Evolutionary conservation across 2,797 vertebrate species (phyloP).

Genomic region (Crocodylus rhombifer): DNA sequence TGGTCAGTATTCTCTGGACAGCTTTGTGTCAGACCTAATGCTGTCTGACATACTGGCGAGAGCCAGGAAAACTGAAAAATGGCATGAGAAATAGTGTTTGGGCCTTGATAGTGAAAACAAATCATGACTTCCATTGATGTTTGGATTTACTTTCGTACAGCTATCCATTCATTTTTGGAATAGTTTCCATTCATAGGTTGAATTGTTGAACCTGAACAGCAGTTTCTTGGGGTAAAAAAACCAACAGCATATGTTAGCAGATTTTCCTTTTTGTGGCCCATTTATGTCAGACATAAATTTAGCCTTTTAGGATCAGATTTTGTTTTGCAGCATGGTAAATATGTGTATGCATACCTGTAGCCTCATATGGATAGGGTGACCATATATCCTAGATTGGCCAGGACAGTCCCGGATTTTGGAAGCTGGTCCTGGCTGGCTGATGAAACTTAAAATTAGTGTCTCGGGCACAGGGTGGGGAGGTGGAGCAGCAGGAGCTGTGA

Average conservation of each 20-base stretch:
- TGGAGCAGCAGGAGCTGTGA: too few relatives aligned
- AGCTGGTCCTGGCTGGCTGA: too few relatives aligned
- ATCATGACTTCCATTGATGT: neutral
- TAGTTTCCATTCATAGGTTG: neutral
- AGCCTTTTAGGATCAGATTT: neutral
- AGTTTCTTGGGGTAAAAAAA: neutral
- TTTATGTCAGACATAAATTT: too few relatives aligned
- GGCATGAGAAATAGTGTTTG: neutral
- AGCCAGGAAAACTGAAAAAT: neutral
- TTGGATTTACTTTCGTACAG: neutral
- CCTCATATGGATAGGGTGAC: too few relatives aligned
- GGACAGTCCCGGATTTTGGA: too few relatives aligned
- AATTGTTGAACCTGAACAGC: neutral
- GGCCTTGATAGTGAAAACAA: rapidly evolving
- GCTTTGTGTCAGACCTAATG: neutral
- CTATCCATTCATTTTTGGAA: rapidly evolving
- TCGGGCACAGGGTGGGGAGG: too few relatives aligned
- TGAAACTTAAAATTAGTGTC: too few relatives aligned
- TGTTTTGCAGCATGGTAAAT: neutral
- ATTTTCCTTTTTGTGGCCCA: neutral
- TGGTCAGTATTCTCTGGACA: neutral
- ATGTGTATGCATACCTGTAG: neutral
- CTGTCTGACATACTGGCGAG: neutral
- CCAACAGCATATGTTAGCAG: neutral
- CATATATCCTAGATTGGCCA: too few relatives aligned